Evolutionary conservation across 2,888 invertebrate genomes (phyloP).

Genomic region (Lasioglossum figueresi): DNA sequence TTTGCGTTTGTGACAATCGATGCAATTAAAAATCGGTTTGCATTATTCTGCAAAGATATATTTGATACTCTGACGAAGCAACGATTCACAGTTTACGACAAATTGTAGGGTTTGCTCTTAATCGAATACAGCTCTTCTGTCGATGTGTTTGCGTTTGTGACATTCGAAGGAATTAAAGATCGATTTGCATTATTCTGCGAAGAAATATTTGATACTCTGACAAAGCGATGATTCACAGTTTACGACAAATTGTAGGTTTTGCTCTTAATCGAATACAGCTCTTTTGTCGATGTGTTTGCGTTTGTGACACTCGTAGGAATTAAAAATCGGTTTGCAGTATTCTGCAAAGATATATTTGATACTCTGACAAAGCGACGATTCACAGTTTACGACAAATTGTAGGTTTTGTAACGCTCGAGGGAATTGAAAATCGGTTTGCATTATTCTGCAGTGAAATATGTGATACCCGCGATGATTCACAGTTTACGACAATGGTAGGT

Average conservation of each 20-base stretch:
- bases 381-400: background rate
- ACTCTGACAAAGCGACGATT: background rate
- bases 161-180: too few relatives aligned
- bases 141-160: too few relatives aligned
- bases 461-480: background rate
- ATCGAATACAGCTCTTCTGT: background rate
- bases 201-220: background rate
- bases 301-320: background rate
- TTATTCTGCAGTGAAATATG: background rate
- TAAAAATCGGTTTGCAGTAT: background rate
- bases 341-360: background rate
- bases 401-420: background rate
- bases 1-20: too few relatives aligned
- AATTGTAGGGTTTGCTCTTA: background rate
- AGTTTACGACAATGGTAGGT: background rate
- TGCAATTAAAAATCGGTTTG: too few relatives aligned
- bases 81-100: background rate
- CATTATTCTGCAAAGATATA: background rate
- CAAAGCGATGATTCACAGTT: background rate
- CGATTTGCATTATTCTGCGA: background rate
- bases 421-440: background rate
- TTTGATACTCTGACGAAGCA: background rate
- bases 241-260: background rate
- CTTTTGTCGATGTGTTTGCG: slow-evolving; percentile 22
- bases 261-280: background rate